These are phyloP conservation scores for Drosophila eugracilis DNA, from an alignment of 1,140 invertebrate species.

Conservation along the genomic window DNA sequence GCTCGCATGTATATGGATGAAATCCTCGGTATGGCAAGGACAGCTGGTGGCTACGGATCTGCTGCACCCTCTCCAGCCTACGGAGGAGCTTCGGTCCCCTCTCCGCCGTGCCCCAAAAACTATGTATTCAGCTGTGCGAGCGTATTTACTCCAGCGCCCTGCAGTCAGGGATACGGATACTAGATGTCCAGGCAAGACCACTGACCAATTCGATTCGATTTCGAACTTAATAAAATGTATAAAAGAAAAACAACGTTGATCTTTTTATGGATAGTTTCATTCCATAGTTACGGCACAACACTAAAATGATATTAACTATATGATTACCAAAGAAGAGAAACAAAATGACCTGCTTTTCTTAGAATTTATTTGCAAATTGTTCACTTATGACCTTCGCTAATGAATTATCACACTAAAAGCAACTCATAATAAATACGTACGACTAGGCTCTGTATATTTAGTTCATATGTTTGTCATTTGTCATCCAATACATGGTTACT, in stretches of 20 bases:
- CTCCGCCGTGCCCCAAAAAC: slow-evolving; percentile 58
- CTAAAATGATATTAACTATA: too few species aligned
- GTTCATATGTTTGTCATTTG: slow-evolving; percentile 30
- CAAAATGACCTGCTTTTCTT: slow-evolving; percentile 30
- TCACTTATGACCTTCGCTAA: slow-evolving; percentile 53
- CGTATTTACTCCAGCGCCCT: slow-evolving; percentile 55
- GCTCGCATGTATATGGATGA: slow-evolving; percentile 44
- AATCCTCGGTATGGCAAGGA: slow-evolving; percentile 32
- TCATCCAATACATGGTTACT: slow-evolving; percentile 53
- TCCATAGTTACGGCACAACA: too few species aligned
- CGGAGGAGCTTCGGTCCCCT: slow-evolving; percentile 38
- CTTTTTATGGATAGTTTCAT: neutral
- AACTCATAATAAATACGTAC: slow-evolving; percentile 78
- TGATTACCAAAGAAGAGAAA: neutral
- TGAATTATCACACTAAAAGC: slow-evolving; percentile 79
- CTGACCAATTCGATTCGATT: neutral
- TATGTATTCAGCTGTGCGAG: slow-evolving; percentile 65
- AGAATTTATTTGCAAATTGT: slow-evolving; percentile 58
- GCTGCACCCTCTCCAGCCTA: slow-evolving; percentile 30
- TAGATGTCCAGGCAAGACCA: neutral
- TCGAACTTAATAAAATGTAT: slow-evolving; percentile 1
- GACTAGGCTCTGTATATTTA: slow-evolving; percentile 56
- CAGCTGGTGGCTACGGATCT: slow-evolving; percentile 24
- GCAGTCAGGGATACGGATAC: slow-evolving; percentile 48
- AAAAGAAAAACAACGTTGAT: too few species aligned